Percentiles rank a stretch among this genome's conserved stretches.
phyloP scores from a whole-genome alignment of 2,888 invertebrate species.

The Zeuzera pyrina region DNA sequence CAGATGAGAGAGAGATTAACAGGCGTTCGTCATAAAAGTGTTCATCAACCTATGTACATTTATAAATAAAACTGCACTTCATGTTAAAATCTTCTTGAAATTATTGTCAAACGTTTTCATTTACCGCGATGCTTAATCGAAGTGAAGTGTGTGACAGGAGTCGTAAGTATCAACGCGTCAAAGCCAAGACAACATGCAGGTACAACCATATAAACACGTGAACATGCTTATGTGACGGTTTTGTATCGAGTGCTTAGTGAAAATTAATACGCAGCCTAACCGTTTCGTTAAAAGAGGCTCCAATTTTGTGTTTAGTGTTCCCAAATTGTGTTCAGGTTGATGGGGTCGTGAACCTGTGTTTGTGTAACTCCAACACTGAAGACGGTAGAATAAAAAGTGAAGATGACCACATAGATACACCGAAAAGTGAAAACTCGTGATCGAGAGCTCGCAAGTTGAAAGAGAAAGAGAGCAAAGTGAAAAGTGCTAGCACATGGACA shows the following conservation, averaged over 20 bases:
- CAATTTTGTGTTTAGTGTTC: constrained; percentile 6
- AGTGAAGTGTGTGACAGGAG: constrained; percentile 52
- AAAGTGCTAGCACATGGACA: constrained; percentile 66
- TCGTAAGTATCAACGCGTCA: constrained; percentile 49
- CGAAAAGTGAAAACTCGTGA: constrained; percentile 66
- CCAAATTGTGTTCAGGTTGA: constrained; percentile 24
- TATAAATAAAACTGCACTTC: too few relatives aligned
- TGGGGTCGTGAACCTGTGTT: constrained; percentile 41
- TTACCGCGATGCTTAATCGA: too few relatives aligned
- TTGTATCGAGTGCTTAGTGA: constrained; percentile 56
- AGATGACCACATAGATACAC: constrained; percentile 65
- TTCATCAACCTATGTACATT: constrained; percentile 30
- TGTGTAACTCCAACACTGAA: constrained; percentile 51
- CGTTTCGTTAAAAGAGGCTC: background rate
- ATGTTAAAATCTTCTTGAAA: too few relatives aligned
- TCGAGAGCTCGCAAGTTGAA: constrained; percentile 51
- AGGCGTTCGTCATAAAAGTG: constrained; percentile 42
- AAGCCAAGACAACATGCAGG: constrained; percentile 73
- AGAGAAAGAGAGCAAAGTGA: constrained; percentile 63
- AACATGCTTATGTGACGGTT: constrained; percentile 60
- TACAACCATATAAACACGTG: constrained; percentile 56
- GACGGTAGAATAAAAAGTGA: constrained; percentile 50
- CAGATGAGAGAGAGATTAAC: constrained; percentile 36
- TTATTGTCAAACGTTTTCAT: too few relatives aligned
- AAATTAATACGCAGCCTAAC: background rate